phyloP scores from a whole-genome alignment of 1,140 invertebrate species.

The Trichoplusia ni region DNA sequence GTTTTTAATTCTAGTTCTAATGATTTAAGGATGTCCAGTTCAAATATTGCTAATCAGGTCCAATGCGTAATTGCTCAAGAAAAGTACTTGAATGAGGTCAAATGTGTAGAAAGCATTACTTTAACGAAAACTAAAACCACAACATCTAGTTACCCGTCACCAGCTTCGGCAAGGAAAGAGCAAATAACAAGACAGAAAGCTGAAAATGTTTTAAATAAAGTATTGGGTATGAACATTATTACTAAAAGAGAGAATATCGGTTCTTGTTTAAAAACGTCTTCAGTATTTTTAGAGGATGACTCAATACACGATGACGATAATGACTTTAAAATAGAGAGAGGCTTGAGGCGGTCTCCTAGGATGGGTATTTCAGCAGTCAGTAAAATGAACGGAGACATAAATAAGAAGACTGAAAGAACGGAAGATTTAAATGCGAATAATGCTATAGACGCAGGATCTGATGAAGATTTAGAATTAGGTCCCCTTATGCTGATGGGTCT shows the following conservation, averaged over 20 bases:
- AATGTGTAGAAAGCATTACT: slow-evolving; percentile 78
- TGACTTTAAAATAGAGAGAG: slow-evolving; percentile 73
- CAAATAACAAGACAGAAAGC: slow-evolving; percentile 75
- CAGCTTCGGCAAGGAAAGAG: slow-evolving; percentile 63
- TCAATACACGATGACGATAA: slow-evolving; percentile 71
- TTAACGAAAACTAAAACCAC: slow-evolving; percentile 66
- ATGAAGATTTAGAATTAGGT: slow-evolving; percentile 82
- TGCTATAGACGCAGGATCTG: slow-evolving; percentile 66
- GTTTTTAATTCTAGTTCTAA: slow-evolving; percentile 80
- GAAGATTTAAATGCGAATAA: slow-evolving; percentile 66
- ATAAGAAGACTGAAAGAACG: slow-evolving; percentile 62
- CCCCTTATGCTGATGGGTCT: slow-evolving; percentile 85
- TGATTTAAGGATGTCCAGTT: slow-evolving; percentile 76
- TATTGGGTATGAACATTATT: slow-evolving; percentile 77
- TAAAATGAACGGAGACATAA: slow-evolving; percentile 77
- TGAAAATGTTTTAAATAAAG: slow-evolving; percentile 76
- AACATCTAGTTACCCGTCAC: slow-evolving; percentile 60
- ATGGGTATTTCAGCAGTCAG: slow-evolving; percentile 76
- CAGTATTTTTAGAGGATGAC: slow-evolving; percentile 75
- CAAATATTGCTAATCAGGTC: slow-evolving; percentile 76
- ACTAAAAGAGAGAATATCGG: slow-evolving; percentile 75
- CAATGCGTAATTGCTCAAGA: slow-evolving; percentile 82
- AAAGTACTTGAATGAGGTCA: slow-evolving; percentile 79
- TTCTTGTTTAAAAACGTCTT: slow-evolving; percentile 70
- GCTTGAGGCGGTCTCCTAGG: slow-evolving; percentile 68